These are phyloP conservation scores for Tachina grossa DNA, from an alignment of 2,888 invertebrate species.

Conservation along the genomic window DNA sequence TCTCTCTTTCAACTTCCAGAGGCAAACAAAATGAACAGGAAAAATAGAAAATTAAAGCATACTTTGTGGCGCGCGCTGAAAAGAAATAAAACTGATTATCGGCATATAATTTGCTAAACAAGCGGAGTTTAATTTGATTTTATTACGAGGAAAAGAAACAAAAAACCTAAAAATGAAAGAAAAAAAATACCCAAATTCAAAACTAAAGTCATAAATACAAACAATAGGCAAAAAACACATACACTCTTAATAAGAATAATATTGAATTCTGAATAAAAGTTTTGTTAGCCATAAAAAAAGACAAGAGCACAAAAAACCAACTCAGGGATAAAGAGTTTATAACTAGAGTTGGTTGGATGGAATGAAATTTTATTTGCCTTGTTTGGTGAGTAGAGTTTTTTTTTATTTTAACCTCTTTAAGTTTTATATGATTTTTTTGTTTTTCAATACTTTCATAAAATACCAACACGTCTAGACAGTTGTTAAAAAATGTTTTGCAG, in stretches of 20 bases:
- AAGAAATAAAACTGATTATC: constrained; percentile 65
- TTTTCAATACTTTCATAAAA: constrained; percentile 53
- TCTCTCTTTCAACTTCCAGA: not conserved
- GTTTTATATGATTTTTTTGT: constrained; percentile 22
- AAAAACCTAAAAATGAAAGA: constrained; percentile 16
- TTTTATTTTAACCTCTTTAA: constrained; percentile 50
- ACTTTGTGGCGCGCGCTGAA: constrained; percentile 64
- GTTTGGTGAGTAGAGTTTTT: not conserved
- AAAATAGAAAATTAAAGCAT: constrained; percentile 52
- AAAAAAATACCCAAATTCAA: too few species aligned
- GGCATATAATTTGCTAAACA: constrained; percentile 68
- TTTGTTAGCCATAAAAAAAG: constrained; percentile 10
- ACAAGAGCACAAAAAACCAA: constrained; percentile 10
- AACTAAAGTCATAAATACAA: constrained; percentile 38
- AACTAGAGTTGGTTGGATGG: constrained; percentile 37
- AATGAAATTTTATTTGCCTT: constrained; percentile 31
- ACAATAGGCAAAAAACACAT: not conserved
- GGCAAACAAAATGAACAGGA: constrained; percentile 6
- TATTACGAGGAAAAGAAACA: constrained; percentile 33
- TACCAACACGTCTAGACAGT: constrained; percentile 70
- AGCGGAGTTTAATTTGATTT: constrained; percentile 67
- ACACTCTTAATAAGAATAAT: constrained; percentile 28
- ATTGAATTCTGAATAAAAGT: constrained; percentile 52
- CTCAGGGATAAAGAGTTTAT: constrained; percentile 63
- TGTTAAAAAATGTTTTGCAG: constrained; percentile 48